Conservation (phyloP, 2,797 vertebrate species). For the Nothura maculosa region DNA sequence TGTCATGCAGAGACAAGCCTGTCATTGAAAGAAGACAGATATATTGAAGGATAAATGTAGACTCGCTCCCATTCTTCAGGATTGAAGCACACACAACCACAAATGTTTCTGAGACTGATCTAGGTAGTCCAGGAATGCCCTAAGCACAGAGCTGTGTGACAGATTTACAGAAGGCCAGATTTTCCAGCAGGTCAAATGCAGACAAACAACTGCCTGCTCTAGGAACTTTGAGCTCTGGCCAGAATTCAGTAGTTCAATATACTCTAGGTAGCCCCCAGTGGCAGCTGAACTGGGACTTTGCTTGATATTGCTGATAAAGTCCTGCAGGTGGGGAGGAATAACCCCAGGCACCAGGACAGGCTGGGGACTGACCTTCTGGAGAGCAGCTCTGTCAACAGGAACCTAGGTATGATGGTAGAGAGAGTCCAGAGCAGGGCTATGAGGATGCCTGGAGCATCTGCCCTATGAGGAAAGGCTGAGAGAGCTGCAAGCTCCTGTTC, state of each 20-base stretch:
- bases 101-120: background rate
- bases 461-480: too few species aligned
- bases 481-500: too few species aligned
- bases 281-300: accelerated
- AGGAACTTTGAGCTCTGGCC: background rate
- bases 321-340: too few species aligned
- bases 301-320: background rate
- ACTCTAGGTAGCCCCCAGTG: background rate
- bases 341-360: too few species aligned
- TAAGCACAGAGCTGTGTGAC: background rate
- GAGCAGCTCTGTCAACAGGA: too few species aligned
- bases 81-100: accelerated
- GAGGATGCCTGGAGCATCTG: too few species aligned
- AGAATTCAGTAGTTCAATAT: background rate
- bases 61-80: background rate
- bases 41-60: background rate
- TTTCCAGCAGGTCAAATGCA: background rate
- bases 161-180: background rate
- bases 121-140: background rate
- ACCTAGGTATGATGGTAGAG: too few species aligned
- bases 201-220: background rate
- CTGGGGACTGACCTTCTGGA: too few species aligned
- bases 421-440: too few species aligned
- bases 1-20: constrained; percentile 90
- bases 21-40: background rate